phyloP scores from a whole-genome alignment of 2,888 invertebrate genomes.

The Troilus luridus region DNA sequence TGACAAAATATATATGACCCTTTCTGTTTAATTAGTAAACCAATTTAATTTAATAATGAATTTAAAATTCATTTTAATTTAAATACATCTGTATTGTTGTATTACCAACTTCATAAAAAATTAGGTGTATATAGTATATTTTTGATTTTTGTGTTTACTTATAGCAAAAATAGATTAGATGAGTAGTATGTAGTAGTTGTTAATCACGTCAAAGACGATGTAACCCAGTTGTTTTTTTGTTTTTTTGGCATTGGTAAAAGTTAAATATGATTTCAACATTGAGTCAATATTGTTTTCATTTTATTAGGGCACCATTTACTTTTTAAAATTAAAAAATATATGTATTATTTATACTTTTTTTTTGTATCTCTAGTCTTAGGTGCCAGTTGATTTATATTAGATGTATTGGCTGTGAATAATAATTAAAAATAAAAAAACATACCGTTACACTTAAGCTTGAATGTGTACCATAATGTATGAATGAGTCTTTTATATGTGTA shows the following conservation, averaged over 20 bases:
- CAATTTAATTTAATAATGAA: background rate
- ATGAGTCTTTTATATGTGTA: constrained; percentile 48
- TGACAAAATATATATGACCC: background rate
- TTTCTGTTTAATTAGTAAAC: background rate
- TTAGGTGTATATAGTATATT: background rate
- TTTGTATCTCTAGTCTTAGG: constrained; percentile 58
- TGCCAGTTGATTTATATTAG: constrained; percentile 57
- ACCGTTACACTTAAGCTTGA: constrained; percentile 41
- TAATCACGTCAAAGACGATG: constrained; percentile 25
- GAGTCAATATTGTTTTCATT: constrained; percentile 12
- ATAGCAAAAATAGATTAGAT: constrained; percentile 6
- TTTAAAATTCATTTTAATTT: background rate
- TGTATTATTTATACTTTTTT: constrained; percentile 49
- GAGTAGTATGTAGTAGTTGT: constrained; percentile 25
- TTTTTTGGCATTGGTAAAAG: background rate
- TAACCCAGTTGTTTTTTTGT: background rate
- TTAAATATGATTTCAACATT: background rate
- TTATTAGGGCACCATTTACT: constrained; percentile 48
- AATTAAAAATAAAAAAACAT: constrained; percentile 14
- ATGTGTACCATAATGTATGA: constrained; percentile 53
- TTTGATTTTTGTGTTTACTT: constrained; percentile 30
- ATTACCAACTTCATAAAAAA: constrained; percentile 26
- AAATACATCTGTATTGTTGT: background rate
- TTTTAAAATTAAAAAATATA: background rate
- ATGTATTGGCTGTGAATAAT: constrained; percentile 58